Base-by-base conservation (phyloP, 2,797 vertebrate genomes). In the Gymnocypris eckloni region DNA sequence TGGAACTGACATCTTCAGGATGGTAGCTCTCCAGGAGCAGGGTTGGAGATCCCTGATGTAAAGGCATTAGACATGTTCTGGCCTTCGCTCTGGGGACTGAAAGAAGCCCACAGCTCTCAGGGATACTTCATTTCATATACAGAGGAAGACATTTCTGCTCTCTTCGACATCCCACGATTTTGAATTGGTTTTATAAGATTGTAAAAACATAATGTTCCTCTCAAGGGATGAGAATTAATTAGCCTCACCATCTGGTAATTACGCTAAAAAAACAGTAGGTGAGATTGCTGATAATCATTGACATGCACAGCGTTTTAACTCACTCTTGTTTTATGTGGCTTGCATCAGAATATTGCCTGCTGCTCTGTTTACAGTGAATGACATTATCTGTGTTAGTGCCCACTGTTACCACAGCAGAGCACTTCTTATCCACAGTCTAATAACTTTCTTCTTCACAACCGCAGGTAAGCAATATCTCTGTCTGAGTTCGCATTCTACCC, bases 211-310 rank as follows among this genome's bases (percentile, higher is more conserved):
- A 61, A 28, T 69, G 69, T 45, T 70, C 25, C 83, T 86, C 79
- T 77, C 86, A 86, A 71, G 84, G 82, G 69, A 82, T 69, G 54
- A 50, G 54, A 83, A 83, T 75, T 81, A 87, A 89, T 84, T 84
- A 87, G 72, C 64, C 71, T 66, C 67, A 45, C 64, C 52, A 37
- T 81, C 78, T 84, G 54, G 39, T 81, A 84, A 84, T 87, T 84
- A 81, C 50, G 16, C 61, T 80, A 76, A 73, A 72, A 72, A 81
- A 84, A 69, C 82, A 81, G 78, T 84, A 81, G 70, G 82, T 80
- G 66, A 76, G 64, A 81, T 87, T 64, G 67, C 22, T 71, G 67
- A 85, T 61, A 85, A 85, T 85, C 76, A 0, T 61, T 50, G 66
- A 72, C 67, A 85, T 50, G 18, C 52, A 1, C n/a, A 61, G 43